Percentiles rank a stretch among this genome's conserved stretches.
Evolutionary conservation across 2,888 invertebrate genomes (phyloP).

Genomic region (Eupithecia subumbrata): DNA sequence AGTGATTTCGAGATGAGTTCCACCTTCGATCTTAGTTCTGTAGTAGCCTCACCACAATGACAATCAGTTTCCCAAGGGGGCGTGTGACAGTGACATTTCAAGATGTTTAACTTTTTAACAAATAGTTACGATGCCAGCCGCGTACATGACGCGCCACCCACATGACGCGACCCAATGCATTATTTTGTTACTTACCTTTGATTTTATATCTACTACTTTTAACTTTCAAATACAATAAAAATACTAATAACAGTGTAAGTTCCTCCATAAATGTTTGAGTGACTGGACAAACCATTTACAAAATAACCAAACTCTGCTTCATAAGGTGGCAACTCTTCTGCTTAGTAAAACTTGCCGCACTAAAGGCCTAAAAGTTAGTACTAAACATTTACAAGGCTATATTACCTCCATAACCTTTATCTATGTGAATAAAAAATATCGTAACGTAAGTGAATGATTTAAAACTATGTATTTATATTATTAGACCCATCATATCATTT

Average conservation of each 20-base stretch:
- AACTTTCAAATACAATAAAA: not conserved
- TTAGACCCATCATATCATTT: not conserved
- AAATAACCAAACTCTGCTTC: not conserved
- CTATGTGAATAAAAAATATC: not conserved
- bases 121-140: constrained; percentile 45
- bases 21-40: constrained; percentile 18
- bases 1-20: constrained; percentile 1
- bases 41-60: constrained; percentile 58
- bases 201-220: not conserved
- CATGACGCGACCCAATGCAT: constrained; percentile 34
- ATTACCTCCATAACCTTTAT: not conserved
- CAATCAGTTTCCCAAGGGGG: constrained; percentile 62
- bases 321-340: not conserved
- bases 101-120: constrained; percentile 60
- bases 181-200: constrained; percentile 22
- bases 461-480: not conserved
- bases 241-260: too few species aligned
- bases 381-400: not conserved
- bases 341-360: not conserved
- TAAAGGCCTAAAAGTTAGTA: not conserved
- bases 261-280: not conserved
- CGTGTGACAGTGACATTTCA: constrained; percentile 50
- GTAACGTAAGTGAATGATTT: not conserved
- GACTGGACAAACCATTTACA: not conserved
- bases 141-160: too few species aligned